Conservation (phyloP, 2,797 vertebrate genomes). For the Manis javanica region DNA sequence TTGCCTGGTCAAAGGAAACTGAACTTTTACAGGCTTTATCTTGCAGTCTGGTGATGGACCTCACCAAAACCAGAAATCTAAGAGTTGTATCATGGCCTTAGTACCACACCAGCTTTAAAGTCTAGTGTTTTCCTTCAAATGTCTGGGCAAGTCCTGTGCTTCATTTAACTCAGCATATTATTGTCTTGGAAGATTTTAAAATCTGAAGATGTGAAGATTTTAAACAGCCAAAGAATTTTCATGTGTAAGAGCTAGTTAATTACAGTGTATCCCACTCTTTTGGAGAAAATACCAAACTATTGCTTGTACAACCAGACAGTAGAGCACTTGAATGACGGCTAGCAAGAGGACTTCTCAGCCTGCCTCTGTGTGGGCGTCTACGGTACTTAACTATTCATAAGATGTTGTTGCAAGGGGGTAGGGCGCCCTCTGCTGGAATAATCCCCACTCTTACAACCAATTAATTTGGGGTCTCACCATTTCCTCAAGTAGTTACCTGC, state of each 20-base stretch:
- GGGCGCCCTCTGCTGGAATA: constrained; percentile 73
- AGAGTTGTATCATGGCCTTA: background rate
- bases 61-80: constrained; percentile 45
- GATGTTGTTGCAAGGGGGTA: background rate
- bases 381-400: background rate
- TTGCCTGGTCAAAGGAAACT: background rate
- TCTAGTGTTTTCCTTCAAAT: background rate
- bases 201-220: constrained; percentile 75
- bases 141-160: background rate
- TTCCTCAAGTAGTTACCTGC: background rate
- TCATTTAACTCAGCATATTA: constrained; percentile 44
- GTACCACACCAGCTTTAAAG: constrained; percentile 9
- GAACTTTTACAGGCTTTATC: background rate
- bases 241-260: constrained; percentile 3
- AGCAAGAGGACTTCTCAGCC: constrained; percentile 30
- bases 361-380: constrained; percentile 54
- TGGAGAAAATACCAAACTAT: constrained; percentile 60
- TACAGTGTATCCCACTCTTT: constrained; percentile 56
- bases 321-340: background rate
- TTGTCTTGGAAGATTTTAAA: constrained; percentile 73
- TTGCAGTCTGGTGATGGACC: background rate
- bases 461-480: background rate
- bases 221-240: constrained; percentile 78
- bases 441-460: background rate
- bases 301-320: constrained; percentile 60